phyloP scores from a whole-genome alignment of 1,140 invertebrate genomes.

The Drosophila punjabiensis region DNA sequence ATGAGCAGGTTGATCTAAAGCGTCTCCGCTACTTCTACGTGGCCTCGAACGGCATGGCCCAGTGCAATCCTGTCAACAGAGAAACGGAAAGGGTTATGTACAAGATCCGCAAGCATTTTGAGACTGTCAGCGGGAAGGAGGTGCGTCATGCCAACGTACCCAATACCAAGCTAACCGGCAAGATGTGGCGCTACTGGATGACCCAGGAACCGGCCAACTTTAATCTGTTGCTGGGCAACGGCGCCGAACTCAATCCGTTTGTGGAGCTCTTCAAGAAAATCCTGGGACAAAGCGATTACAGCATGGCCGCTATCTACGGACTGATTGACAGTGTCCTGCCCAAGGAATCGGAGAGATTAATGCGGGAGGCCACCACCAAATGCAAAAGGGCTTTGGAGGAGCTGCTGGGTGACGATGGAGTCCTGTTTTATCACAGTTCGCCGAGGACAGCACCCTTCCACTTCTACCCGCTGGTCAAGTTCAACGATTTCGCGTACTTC shows the following conservation, averaged over 20 bases:
- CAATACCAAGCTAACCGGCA: constrained; percentile 88
- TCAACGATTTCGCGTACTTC: constrained; percentile 96
- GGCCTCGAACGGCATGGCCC: constrained; percentile 89
- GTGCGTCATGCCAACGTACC: constrained; percentile 86
- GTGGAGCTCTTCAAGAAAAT: constrained; percentile 88
- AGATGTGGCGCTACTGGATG: constrained; percentile 92
- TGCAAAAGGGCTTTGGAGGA: constrained; percentile 89
- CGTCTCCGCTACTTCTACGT: constrained; percentile 93
- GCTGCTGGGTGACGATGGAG: constrained; percentile 91
- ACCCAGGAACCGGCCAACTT: constrained; percentile 89
- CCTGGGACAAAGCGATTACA: constrained; percentile 87
- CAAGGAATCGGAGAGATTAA: constrained; percentile 88
- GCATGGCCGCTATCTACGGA: constrained; percentile 89
- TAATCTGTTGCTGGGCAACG: constrained; percentile 88
- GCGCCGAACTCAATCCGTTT: constrained; percentile 86
- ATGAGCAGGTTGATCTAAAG: constrained; percentile 88
- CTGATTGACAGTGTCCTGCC: constrained; percentile 89
- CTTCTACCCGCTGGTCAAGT: constrained; percentile 91
- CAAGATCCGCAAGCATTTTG: constrained; percentile 84
- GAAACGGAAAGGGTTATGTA: constrained; percentile 89
- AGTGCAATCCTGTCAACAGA: constrained; percentile 89
- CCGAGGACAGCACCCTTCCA: constrained; percentile 95
- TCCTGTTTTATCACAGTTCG: constrained; percentile 94
- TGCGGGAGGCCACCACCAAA: constrained; percentile 87
- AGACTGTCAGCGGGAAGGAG: constrained; percentile 50